Evolutionary conservation across 53 echinoderm and acorn worm genomes (phyloP).

Genomic region (Temnopleurus reevesii): DNA sequence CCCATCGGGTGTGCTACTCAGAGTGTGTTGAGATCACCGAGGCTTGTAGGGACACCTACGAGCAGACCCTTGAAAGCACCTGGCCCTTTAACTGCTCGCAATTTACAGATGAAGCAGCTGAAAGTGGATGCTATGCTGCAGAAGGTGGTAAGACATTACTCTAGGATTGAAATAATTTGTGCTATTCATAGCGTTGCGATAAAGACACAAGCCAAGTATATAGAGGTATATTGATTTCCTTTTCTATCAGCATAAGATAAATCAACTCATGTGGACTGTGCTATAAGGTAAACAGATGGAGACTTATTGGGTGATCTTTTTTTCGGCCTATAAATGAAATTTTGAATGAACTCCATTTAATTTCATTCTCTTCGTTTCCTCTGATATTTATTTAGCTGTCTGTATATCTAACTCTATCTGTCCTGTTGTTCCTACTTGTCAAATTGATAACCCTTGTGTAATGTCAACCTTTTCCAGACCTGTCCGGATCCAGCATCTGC

Average conservation of each 20-base stretch:
- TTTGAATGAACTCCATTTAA: neutral
- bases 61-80: neutral
- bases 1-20: neutral
- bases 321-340: neutral
- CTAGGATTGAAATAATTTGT: neutral
- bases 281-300: neutral
- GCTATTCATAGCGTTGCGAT: neutral
- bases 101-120: neutral
- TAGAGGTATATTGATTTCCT: too few relatives aligned
- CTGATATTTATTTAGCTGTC: too few relatives aligned
- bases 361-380: neutral
- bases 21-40: neutral
- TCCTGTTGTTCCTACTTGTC: too few relatives aligned
- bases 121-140: neutral
- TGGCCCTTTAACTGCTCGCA: slow-evolving; percentile 37
- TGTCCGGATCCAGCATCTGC: neutral
- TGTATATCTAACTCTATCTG: too few relatives aligned
- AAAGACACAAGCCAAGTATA: too few relatives aligned
- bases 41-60: neutral
- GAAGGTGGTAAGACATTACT: neutral
- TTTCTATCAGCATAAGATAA: neutral
- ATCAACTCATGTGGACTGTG: neutral
- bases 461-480: neutral
- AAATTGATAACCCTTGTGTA: too few relatives aligned
- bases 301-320: neutral